These are phyloP conservation scores for Aleadryas rufinucha DNA, from an alignment of 2,113 vertebrate species.

Conservation along the genomic window DNA sequence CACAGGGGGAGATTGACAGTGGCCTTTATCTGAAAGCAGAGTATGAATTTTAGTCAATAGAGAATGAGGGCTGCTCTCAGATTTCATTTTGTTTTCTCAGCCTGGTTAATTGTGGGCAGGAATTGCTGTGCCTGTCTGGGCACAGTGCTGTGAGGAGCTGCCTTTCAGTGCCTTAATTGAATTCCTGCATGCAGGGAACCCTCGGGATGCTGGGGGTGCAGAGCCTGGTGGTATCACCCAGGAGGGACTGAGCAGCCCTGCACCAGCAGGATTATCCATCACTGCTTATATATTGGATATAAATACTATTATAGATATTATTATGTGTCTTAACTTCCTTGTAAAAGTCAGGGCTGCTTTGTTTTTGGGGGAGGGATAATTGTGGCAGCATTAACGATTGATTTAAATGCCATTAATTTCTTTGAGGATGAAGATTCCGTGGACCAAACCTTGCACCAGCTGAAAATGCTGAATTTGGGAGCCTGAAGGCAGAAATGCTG, in stretches of 20 bases:
- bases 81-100: conserved; percentile 34
- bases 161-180: conserved; percentile 37
- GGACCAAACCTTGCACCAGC: neutral
- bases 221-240: neutral
- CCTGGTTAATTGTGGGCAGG: conserved; percentile 56
- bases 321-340: neutral
- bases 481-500: neutral
- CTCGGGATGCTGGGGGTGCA: neutral
- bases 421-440: neutral
- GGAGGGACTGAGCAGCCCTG: neutral
- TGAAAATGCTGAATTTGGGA: neutral
- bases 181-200: conserved; percentile 14
- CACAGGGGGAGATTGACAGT: conserved; percentile 37
- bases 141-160: neutral
- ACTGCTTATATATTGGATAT: neutral
- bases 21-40: conserved; percentile 60
- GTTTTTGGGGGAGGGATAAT: neutral
- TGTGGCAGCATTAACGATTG: fast-evolving
- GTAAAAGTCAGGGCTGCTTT: neutral
- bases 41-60: conserved; percentile 18
- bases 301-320: neutral
- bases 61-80: conserved; percentile 26
- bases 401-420: neutral
- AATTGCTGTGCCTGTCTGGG: conserved; percentile 41
- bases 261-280: neutral